Percentiles rank a stretch among this genome's conserved stretches.
Evolutionary conservation across 2,113 vertebrate species (phyloP).

Genomic region (Theristicus caerulescens): DNA sequence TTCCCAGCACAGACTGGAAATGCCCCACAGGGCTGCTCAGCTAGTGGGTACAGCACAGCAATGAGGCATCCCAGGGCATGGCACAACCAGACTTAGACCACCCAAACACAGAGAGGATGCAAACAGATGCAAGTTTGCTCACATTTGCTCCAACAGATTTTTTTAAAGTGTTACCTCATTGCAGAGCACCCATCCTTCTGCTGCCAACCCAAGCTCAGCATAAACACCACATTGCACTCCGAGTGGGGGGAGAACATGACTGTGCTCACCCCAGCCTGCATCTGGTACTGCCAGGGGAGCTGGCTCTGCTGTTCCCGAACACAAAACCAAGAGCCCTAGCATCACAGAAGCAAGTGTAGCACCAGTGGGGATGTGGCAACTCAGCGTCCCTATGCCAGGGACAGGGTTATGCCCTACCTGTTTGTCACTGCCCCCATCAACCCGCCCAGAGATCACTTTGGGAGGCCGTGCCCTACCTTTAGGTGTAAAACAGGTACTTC

Average conservation of each 20-base stretch:
- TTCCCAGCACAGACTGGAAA: background rate
- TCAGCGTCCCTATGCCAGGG: background rate
- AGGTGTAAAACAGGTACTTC: background rate
- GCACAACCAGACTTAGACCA: background rate
- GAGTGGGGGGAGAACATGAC: rapidly evolving
- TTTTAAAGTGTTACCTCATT: background rate
- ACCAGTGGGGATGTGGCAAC: background rate
- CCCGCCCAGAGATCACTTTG: background rate
- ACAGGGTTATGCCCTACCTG: background rate
- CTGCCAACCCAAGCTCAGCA: background rate
- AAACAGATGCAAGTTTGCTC: background rate
- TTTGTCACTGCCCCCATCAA: background rate
- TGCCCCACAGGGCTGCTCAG: background rate
- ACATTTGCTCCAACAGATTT: background rate
- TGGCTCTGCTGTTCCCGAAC: background rate
- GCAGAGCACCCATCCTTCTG: background rate
- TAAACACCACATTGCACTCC: background rate
- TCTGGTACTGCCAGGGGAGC: background rate
- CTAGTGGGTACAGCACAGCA: background rate
- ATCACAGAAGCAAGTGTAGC: background rate
- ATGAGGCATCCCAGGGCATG: background rate
- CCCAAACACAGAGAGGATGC: background rate
- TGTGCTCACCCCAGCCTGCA: background rate
- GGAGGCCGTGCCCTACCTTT: background rate
- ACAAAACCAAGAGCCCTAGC: background rate